Base-by-base conservation (phyloP, 2,888 invertebrate species). In the Dromius quadrimaculatus region DNA sequence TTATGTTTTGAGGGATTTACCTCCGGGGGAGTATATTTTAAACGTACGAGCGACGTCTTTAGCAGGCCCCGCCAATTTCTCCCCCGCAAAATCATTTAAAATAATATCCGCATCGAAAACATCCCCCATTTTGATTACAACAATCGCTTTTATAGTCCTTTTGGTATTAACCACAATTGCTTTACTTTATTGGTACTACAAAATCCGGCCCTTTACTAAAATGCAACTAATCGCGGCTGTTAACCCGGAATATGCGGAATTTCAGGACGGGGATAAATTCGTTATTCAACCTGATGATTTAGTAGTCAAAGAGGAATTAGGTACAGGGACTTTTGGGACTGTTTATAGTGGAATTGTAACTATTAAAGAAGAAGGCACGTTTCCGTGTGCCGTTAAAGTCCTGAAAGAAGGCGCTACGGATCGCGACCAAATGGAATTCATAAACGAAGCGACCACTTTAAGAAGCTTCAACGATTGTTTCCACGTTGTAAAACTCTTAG, bases 291-390 rank as follows among this genome's bases (percentile, higher is more conserved):
- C 89, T 19, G 85, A 86, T 2, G 87, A 87, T 74, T 82, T 92
- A 1, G 83, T 85, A 54, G 76, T 90, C 2, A 74, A 85, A 2
- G 81, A 84, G 47, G 83, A 84, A 68, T 81, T 92, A 11, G 92
- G 92, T 0, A 84, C 89, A 72, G 92, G 92, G 1, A 88, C 90
- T 2, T 93, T 93, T 80, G 92, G 92, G 1, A 88, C 87, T 84
- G 92, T 93, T 0, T 89, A 87, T 76, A 86, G 86, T 74, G 92
- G 91, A 0, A 77, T 84, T 2, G 79, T 86, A 2, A 83, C 77
- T 78, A 85, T 78, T 2, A 78, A 76, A 69, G 81, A 70, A 50
- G 77, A 77, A 23, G 78, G 77, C 4, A 74, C 79, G 13, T 75
- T 79, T 1, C 80, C 81, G 0, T 88, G 88, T 75, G 89, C 89